Evolutionary conservation across 2,113 vertebrate genomes (phyloP), one percentile per base, ranked within the genome.

Genomic region (Nothocercus nigrocapillus): DNA sequence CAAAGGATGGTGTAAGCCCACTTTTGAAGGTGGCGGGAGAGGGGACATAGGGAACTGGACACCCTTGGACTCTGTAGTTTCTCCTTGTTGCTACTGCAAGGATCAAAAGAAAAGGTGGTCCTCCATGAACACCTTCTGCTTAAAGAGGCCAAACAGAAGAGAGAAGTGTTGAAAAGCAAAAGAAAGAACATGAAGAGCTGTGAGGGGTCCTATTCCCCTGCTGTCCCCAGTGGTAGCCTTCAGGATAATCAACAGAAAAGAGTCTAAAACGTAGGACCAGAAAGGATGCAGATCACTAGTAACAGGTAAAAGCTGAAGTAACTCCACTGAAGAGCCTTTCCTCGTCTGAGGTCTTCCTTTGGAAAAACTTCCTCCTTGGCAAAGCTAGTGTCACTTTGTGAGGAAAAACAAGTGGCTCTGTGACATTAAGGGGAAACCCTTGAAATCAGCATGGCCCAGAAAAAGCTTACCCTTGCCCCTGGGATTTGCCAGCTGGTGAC

Each of bases 151-250:
- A 87, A 89, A 73, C 2, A 53, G 70, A 61, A 40, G 61, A 53
- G 17, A 7, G 1, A 84, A 83, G 24, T 44, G 13, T 70, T 83
- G 42, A 24, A 75, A 73, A 77, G 22, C 13, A 72, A 78, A 54
- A 27, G 5, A 34, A 69, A 11, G 22, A 73, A 53, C 40, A 47
- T 0, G 5, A 76, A 85, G 44, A 73, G 82, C 53, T 53, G 28
- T 47, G 4, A 0, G 0, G 11, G 34, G 21, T 42, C 9, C 14
- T 47, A 51, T 45, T 58, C 73, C 6, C 1, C 0, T 59, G 38
- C 47, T 27, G 30, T 66, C 91, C 13, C 3, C 30, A 20, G 5
- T 7, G 36, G 0, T 76, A 36, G 20, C 17, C 7, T 67, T 51
- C 54, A 67, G 67, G n/a, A 74, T 34, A 62, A 63, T 1, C 5